Conservation (phyloP, 2,113 vertebrate genomes). For the Diadophis punctatus region DNA sequence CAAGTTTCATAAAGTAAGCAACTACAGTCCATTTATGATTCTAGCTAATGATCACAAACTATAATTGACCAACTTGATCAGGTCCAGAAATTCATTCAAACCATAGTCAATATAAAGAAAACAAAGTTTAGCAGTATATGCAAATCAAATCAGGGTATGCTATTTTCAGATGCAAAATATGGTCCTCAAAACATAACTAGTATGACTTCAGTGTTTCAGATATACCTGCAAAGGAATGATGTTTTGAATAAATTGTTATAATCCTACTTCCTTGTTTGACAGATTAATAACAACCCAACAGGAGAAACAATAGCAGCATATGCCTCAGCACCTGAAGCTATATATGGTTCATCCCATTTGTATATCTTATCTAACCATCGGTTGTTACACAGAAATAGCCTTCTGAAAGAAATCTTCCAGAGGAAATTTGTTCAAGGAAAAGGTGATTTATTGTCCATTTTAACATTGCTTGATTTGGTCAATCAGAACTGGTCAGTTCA, state of each 20-base stretch:
- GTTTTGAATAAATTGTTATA: background rate
- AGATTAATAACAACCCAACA: constrained; percentile 80
- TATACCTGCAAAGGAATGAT: background rate
- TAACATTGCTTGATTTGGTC: background rate
- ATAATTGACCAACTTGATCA: background rate
- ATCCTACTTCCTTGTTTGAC: constrained; percentile 30
- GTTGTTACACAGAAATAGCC: constrained; percentile 78
- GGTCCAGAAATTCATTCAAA: background rate
- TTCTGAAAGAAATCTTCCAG: constrained; percentile 70
- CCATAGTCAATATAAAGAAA: background rate
- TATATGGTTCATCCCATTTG: constrained; percentile 87
- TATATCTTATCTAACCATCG: constrained; percentile 83
- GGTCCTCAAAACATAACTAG: background rate
- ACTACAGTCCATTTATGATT: background rate
- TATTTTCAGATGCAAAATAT: background rate
- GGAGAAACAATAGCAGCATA: constrained; percentile 85
- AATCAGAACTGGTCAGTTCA: background rate
- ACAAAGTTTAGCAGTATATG: background rate
- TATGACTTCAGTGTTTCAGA: background rate
- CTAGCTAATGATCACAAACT: background rate
- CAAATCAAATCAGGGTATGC: rapidly evolving
- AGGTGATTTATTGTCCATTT: constrained; percentile 66
- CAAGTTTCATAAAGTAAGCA: background rate
- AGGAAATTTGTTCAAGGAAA: constrained; percentile 69
- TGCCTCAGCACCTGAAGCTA: constrained; percentile 82